phyloP scores from a whole-genome alignment of 1,140 invertebrate species.

The Euglossa dilemma region DNA sequence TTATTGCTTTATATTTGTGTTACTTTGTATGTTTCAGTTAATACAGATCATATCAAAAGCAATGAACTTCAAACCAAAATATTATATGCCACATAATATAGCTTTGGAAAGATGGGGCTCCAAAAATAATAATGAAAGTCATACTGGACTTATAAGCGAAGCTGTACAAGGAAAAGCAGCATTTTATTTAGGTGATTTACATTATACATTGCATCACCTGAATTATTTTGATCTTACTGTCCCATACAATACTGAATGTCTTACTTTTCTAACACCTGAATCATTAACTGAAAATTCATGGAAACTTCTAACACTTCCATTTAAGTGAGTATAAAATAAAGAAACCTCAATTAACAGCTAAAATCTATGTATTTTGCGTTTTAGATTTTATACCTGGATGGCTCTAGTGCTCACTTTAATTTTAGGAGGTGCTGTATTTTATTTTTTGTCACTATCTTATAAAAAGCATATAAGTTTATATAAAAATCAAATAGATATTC shows the following conservation, averaged over 20 bases:
- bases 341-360: background rate
- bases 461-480: conserved; percentile 75
- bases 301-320: conserved; percentile 91
- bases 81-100: conserved; percentile 85
- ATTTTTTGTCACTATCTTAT: conserved; percentile 81
- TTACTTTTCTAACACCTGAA: conserved; percentile 92
- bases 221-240: conserved; percentile 88
- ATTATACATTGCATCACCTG: conserved; percentile 87
- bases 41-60: conserved; percentile 85
- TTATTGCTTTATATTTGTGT: conserved; percentile 32
- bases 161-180: conserved; percentile 86
- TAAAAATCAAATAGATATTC: conserved; percentile 51
- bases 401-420: conserved; percentile 84
- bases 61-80: conserved; percentile 87
- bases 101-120: conserved; percentile 86
- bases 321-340: conserved; percentile 83
- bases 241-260: conserved; percentile 90
- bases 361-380: conserved; percentile 65
- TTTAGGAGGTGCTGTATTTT: conserved; percentile 84
- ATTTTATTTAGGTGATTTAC: conserved; percentile 89
- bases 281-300: conserved; percentile 90
- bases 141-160: conserved; percentile 88
- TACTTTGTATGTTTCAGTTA: conserved; percentile 81
- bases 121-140: conserved; percentile 84
- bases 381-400: conserved; percentile 86